A percentile compares a stretch with the other conserved stretches of the same genome.
phyloP scores from a whole-genome alignment of 2,113 vertebrate species.

The Hypocryptadius cinnamomeus region DNA sequence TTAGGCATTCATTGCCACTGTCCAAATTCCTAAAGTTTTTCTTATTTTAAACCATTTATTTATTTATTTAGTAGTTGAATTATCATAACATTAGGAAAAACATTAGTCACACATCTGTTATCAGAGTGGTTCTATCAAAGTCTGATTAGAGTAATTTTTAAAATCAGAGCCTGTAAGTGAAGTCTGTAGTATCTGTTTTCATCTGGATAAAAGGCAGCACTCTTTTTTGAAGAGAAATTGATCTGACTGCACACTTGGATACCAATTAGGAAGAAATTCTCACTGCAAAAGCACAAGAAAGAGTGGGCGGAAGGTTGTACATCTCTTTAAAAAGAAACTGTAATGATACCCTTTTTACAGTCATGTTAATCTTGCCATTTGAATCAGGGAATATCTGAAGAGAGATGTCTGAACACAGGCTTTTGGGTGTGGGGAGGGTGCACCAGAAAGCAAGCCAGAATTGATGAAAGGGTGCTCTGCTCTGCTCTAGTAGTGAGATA shows the following conservation, averaged over 20 bases:
- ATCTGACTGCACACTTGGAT: conserved; percentile 21
- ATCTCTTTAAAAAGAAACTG: not conserved
- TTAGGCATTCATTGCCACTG: not conserved
- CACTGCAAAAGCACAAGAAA: not conserved
- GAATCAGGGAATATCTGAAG: not conserved
- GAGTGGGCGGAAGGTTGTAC: not conserved
- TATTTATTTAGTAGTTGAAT: not conserved
- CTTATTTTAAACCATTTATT: not conserved
- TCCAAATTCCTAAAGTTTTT: not conserved
- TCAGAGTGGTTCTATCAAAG: not conserved
- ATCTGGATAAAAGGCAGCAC: not conserved
- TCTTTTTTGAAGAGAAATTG: not conserved
- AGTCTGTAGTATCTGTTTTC: not conserved
- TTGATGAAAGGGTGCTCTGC: not conserved
- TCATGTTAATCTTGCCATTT: not conserved
- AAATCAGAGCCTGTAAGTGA: not conserved
- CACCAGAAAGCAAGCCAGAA: not conserved
- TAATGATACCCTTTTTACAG: not conserved
- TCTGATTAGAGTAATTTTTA: not conserved
- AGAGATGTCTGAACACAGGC: not conserved
- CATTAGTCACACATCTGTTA: not conserved
- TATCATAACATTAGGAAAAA: not conserved
- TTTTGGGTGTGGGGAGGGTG: not conserved
- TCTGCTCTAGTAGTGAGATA: not conserved
- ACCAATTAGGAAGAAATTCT: conserved; percentile 5